phyloP scores from a whole-genome alignment of 2,113 vertebrate genomes.

The Nansenia antarctica region DNA sequence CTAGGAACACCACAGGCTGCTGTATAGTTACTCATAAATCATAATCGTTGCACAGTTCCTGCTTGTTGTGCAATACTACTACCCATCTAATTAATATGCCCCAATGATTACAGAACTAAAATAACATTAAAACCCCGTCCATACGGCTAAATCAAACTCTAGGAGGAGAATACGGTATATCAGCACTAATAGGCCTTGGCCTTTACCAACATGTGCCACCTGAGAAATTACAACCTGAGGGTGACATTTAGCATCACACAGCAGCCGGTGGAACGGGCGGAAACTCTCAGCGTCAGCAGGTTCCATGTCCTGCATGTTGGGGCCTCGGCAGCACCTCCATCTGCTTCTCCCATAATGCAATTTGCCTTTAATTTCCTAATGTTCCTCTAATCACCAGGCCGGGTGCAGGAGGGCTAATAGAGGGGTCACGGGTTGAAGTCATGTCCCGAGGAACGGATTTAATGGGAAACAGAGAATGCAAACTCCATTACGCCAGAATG shows the following conservation, averaged over 20 bases:
- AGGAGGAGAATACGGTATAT: slow-evolving; percentile 34
- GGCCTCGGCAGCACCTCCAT: slow-evolving; percentile 66
- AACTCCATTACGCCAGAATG: slow-evolving; percentile 72
- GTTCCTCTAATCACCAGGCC: slow-evolving; percentile 76
- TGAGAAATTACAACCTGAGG: slow-evolving; percentile 51
- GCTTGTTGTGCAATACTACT: not conserved
- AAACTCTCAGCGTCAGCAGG: slow-evolving; percentile 68
- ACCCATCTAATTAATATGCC: slow-evolving; percentile 13
- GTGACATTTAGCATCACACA: slow-evolving; percentile 62
- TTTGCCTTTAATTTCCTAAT: slow-evolving; percentile 82
- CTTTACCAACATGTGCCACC: slow-evolving; percentile 46
- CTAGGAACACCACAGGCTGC: not conserved
- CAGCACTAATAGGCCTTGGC: slow-evolving; percentile 36
- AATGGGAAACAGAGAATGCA: slow-evolving; percentile 74
- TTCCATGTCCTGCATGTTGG: slow-evolving; percentile 59
- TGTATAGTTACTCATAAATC: not conserved
- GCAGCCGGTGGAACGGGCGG: slow-evolving; percentile 37
- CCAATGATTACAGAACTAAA: slow-evolving; percentile 6
- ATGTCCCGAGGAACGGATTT: slow-evolving; percentile 72
- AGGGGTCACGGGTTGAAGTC: slow-evolving; percentile 73
- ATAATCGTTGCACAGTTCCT: slow-evolving; percentile 8
- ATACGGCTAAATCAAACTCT: slow-evolving; percentile 9
- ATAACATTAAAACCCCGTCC: slow-evolving; percentile 6
- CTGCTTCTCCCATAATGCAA: slow-evolving; percentile 78
- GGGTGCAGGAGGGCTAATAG: slow-evolving; percentile 74